Evolutionary conservation across 1,140 invertebrate genomes (phyloP).

Genomic region (Andricus grossulariae): DNA sequence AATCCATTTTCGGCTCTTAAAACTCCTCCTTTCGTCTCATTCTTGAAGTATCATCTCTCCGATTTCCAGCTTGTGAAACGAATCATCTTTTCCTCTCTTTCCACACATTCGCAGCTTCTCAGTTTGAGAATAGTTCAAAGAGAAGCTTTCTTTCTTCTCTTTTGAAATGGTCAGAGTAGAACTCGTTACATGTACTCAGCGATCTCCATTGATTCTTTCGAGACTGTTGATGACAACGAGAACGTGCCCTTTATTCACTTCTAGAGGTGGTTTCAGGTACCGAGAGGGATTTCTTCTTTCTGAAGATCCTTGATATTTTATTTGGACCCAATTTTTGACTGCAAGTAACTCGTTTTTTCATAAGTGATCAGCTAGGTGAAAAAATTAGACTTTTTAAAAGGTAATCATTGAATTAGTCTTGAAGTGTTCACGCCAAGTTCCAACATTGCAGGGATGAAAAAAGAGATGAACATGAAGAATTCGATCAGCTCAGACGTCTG

Average conservation of each 20-base stretch:
- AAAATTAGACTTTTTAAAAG: background rate
- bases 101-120: constrained; percentile 43
- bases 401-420: background rate
- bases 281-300: background rate
- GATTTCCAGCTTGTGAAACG: constrained; percentile 45
- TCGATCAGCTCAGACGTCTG: constrained; percentile 22
- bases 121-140: background rate
- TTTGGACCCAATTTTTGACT: no score
- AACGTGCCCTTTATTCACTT: background rate
- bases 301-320: no score
- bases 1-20: constrained; percentile 56
- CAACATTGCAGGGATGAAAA: background rate
- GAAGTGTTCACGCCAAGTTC: background rate
- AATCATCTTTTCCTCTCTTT: constrained; percentile 8
- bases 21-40: constrained; percentile 42
- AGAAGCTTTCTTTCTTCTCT: background rate
- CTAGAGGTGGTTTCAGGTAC: background rate
- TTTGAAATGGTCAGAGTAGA: background rate
- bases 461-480: background rate
- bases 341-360: no score
- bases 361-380: no score
- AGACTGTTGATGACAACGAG: background rate
- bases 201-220: background rate
- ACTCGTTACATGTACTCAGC: background rate
- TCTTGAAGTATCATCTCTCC: constrained; percentile 53